Evolutionary conservation across 64 coral and sea anemone genomes (phyloP).

Genomic region (Astreopora myriophthalma): DNA sequence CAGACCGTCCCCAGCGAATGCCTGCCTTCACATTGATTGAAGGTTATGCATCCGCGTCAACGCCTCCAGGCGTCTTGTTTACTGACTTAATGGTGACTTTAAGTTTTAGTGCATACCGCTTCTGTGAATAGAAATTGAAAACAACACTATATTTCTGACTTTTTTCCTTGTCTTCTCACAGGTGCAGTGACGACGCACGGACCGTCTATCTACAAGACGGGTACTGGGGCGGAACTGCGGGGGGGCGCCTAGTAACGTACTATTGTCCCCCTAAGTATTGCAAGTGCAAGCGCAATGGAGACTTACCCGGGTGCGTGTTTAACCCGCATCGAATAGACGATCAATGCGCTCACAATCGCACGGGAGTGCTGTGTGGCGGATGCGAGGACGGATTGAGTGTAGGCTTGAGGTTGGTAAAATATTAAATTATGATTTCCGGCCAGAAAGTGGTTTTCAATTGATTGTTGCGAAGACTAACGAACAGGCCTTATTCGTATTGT

Average conservation of each 20-base stretch:
- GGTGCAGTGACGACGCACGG: slow-evolving; percentile 53
- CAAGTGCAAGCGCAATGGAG: slow-evolving; percentile 29
- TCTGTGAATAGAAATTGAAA: too few species aligned
- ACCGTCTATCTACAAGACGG: slow-evolving; percentile 71
- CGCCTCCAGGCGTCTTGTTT: too few species aligned
- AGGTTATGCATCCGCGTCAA: too few species aligned
- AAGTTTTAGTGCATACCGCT: too few species aligned
- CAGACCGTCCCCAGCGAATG: too few species aligned
- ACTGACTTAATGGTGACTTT: too few species aligned
- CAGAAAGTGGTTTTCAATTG: not conserved
- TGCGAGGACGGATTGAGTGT: slow-evolving; percentile 77
- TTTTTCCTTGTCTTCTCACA: not conserved
- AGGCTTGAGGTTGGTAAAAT: slow-evolving; percentile 27
- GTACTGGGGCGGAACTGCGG: slow-evolving; percentile 77
- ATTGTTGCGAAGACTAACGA: too few species aligned
- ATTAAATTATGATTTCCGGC: not conserved
- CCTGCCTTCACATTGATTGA: too few species aligned
- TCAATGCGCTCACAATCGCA: slow-evolving; percentile 70
- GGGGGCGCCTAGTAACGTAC: slow-evolving; percentile 74
- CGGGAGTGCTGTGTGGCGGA: slow-evolving; percentile 78
- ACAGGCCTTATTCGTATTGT: too few species aligned
- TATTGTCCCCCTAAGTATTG: slow-evolving; percentile 89
- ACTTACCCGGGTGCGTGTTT: slow-evolving; percentile 73
- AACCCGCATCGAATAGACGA: slow-evolving; percentile 32
- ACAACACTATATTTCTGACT: too few species aligned